Evolutionary conservation across 2,797 vertebrate genomes (phyloP).

Genomic region (Acomys russatus): DNA sequence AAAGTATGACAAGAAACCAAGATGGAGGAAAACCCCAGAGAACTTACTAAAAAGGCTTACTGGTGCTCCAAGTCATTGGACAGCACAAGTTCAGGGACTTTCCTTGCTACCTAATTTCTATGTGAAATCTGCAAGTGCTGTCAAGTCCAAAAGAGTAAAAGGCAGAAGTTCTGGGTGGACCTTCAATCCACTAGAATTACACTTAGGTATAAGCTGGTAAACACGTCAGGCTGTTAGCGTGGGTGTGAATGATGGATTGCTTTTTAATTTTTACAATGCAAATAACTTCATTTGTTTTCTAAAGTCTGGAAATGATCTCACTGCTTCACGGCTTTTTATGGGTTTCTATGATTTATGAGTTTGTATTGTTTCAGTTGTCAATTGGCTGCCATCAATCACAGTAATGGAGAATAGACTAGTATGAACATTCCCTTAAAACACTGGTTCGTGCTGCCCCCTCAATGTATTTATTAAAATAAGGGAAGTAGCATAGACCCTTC

Average conservation of each 20-base stretch:
- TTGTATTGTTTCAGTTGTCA: conserved; percentile 83
- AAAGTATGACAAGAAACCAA: conserved; percentile 21
- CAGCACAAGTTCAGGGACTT: not conserved
- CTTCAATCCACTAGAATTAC: not conserved
- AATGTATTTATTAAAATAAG: conserved; percentile 79
- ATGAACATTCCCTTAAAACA: conserved; percentile 61
- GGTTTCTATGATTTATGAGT: conserved; percentile 78
- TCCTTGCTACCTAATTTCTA: not conserved
- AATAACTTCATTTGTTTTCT: conserved; percentile 75
- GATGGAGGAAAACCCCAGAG: not conserved
- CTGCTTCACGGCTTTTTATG: conserved; percentile 83
- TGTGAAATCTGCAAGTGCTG: not conserved
- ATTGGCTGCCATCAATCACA: conserved; percentile 75
- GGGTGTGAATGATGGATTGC: conserved; percentile 55
- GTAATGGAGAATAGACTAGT: conserved; percentile 69
- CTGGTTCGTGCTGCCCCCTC: conserved; percentile 42
- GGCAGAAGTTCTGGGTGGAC: conserved; percentile 19
- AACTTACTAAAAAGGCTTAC: not conserved
- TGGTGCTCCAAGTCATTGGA: not conserved
- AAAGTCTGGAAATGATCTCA: conserved; percentile 85
- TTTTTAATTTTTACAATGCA: conserved; percentile 56
- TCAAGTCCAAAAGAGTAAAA: no score
- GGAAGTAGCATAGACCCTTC: conserved; percentile 78
- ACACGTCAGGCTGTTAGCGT: conserved; percentile 51
- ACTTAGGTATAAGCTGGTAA: conserved; percentile 43